These are phyloP conservation scores for Cirrhinus mrigala DNA, from an alignment of 2,797 vertebrate species.

Conservation along the genomic window DNA sequence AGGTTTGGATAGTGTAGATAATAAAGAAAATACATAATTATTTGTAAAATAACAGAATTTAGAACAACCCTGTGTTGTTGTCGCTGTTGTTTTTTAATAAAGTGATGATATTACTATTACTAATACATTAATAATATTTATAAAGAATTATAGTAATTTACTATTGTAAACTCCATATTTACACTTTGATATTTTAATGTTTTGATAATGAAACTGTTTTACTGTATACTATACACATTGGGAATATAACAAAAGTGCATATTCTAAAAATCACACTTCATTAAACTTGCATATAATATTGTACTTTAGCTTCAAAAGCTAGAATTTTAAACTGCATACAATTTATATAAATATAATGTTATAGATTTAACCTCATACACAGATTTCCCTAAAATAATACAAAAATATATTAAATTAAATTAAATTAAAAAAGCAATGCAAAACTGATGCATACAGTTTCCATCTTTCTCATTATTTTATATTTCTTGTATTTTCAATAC, in stretches of 20 bases:
- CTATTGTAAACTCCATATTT: not conserved
- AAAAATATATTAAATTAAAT: not conserved
- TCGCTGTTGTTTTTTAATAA: conserved; percentile 13
- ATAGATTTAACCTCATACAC: not conserved
- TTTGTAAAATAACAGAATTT: not conserved
- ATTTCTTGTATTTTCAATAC: conserved; percentile 44
- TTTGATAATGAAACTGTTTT: not conserved
- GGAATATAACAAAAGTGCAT: not conserved
- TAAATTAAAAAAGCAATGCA: not conserved
- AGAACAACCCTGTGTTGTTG: not conserved
- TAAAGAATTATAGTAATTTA: not conserved
- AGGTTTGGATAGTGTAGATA: not conserved
- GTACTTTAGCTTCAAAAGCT: not conserved
- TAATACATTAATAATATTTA: not conserved
- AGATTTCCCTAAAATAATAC: too few relatives aligned
- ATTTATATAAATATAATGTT: not conserved
- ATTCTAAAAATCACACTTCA: not conserved
- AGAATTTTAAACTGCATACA: not conserved
- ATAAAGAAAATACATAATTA: not conserved
- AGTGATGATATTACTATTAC: not conserved
- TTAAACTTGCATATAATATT: not conserved
- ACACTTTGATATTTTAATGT: not conserved
- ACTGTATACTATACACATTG: not conserved
- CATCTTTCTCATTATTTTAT: conserved; percentile 6
- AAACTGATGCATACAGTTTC: not conserved